Base-by-base conservation (phyloP, 2,113 vertebrate genomes). In the Daphoenositta chrysoptera region DNA sequence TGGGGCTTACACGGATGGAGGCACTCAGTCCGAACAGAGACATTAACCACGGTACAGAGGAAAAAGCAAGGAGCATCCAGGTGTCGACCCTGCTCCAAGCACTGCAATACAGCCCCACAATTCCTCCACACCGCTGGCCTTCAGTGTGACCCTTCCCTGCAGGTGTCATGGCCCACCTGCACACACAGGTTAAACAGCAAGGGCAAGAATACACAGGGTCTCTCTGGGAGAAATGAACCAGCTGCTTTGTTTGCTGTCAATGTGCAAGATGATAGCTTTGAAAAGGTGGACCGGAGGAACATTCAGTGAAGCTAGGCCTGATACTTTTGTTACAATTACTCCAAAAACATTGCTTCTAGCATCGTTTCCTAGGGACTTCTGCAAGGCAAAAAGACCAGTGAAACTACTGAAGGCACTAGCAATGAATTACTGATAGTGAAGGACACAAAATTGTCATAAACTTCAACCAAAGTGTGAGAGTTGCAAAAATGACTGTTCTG, bases 111-210 rank as follows among this genome's bases (percentile, higher is more conserved):
- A 16, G 26, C 40, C 26, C 4, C 0, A 47, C 30, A 56, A 0
- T 31, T 37, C 28, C 56, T 40, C 10, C 15, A 1, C 18, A 4
- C 3, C 0, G 0, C 56, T 2, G 65, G 70, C 26, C 11, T 16
- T 5, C 11, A 21, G n/a, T 0, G n/a, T 0, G 23, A 17, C 28
- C 40, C 37, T 40, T 56, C 78, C 61, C 40, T 2, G 33, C 1
- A 7, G 44, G 35, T 40, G 47, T 1, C 65, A 6, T 0, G 0
- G 58, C 37, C 39, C 53, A 30, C 33, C 57, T 30, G 24, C 56
- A 30, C 6, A 15, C 31, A 6, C 6, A 3, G 13, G 7, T 40
- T 42, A 31, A 68, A 68, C 15, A 37, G 47, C 61, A 28, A 56
- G 20, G 48, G 16, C 15, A 16, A 6, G 44, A 39, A 51, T 0